These are phyloP conservation scores for Allophyes oxyacanthae DNA, from an alignment of 2,888 invertebrate species.

Conservation along the genomic window DNA sequence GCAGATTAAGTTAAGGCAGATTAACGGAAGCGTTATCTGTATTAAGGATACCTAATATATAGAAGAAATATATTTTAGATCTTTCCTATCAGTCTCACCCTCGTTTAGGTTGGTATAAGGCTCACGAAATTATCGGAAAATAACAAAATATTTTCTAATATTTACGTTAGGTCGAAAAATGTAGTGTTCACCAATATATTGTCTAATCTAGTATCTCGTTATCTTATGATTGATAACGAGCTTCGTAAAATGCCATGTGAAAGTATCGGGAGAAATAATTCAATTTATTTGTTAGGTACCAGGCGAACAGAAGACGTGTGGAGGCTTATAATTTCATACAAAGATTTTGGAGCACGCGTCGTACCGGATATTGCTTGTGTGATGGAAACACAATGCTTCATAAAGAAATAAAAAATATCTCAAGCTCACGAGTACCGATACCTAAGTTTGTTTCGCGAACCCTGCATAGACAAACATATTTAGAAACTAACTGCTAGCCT, in stretches of 20 bases:
- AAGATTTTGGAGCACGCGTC: constrained; percentile 18
- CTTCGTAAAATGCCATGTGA: constrained; percentile 4
- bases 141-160: constrained; percentile 12
- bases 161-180: constrained; percentile 28
- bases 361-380: constrained; percentile 20
- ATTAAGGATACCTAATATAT: too few species aligned
- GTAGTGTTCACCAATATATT: constrained; percentile 41
- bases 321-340: background rate
- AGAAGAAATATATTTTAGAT: too few species aligned
- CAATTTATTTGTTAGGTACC: constrained; percentile 4
- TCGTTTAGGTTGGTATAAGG: too few species aligned
- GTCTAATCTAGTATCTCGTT: constrained; percentile 41
- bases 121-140: too few species aligned
- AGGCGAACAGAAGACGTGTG: constrained; percentile 12
- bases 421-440: background rate
- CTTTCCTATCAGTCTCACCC: too few species aligned
- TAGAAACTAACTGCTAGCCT: too few species aligned
- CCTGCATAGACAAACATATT: too few species aligned
- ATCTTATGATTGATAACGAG: constrained; percentile 38
- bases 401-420: constrained; percentile 14
- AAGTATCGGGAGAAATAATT: constrained; percentile 16
- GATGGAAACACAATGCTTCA: constrained; percentile 10
- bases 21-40: too few species aligned
- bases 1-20: too few species aligned
- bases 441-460: too few species aligned